phyloP scores from a whole-genome alignment of 2,888 invertebrate genomes.

The Pandemis corylana region DNA sequence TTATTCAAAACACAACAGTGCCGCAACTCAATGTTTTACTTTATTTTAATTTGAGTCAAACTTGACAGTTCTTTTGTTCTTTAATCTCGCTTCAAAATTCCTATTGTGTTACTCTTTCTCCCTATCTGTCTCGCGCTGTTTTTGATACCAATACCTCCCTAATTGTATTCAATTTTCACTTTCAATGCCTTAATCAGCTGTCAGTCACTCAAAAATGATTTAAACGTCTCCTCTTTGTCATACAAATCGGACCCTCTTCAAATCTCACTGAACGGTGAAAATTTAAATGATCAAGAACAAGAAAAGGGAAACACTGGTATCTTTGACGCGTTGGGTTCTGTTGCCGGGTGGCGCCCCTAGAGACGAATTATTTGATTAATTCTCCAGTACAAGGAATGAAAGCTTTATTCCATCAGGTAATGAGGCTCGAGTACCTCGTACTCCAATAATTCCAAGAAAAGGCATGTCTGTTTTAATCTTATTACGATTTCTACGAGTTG shows the following conservation, averaged over 20 bases:
- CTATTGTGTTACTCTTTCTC: constrained; percentile 3
- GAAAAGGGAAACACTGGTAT: constrained; percentile 14
- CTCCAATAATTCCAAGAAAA: neutral
- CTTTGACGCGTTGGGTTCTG: constrained; percentile 28
- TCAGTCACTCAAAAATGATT: constrained; percentile 34
- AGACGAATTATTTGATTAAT: neutral
- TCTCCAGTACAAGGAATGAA: neutral
- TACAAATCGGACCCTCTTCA: constrained; percentile 38
- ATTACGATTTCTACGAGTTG: neutral
- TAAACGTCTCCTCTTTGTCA: constrained; percentile 33
- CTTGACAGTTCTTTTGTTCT: neutral
- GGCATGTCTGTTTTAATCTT: neutral
- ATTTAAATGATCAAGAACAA: constrained; percentile 38
- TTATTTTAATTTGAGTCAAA: neutral
- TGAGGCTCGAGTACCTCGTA: neutral
- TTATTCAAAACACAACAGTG: too few relatives aligned
- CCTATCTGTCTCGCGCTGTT: neutral
- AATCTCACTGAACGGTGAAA: constrained; percentile 33
- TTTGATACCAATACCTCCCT: constrained; percentile 6
- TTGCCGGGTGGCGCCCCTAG: constrained; percentile 6
- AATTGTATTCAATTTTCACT: constrained; percentile 30
- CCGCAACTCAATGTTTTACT: neutral
- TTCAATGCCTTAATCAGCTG: constrained; percentile 38
- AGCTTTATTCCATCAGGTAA: neutral
- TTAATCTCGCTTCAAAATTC: neutral